These are phyloP conservation scores for Melanostigma gelatinosum DNA, from an alignment of 2,113 vertebrate species.

Conservation along the genomic window DNA sequence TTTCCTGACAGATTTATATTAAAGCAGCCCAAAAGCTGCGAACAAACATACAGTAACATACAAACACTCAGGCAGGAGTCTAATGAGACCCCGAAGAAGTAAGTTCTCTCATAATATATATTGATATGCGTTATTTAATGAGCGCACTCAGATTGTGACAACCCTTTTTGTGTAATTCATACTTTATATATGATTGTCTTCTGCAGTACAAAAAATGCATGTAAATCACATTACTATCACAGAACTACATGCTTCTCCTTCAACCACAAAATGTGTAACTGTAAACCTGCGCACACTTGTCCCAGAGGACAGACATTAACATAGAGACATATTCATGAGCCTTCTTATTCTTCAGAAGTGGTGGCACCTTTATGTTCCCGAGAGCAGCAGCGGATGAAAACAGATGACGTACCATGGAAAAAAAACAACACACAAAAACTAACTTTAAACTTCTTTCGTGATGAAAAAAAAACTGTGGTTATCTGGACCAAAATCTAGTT, in stretches of 20 bases:
- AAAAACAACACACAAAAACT: background rate
- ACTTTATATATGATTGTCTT: background rate
- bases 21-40: constrained; percentile 28
- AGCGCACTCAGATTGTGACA: background rate
- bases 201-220: constrained; percentile 15
- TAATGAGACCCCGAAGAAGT: constrained; percentile 2
- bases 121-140: no score
- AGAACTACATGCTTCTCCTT: background rate
- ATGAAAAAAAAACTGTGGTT: background rate
- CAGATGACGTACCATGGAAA: background rate
- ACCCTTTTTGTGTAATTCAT: background rate
- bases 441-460: background rate
- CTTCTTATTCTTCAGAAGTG: constrained; percentile 19
- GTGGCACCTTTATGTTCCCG: background rate
- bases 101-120: background rate
- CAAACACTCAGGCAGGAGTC: background rate
- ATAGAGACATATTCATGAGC: constrained; percentile 17
- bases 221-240: constrained; percentile 26
- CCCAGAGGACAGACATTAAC: constrained; percentile 15
- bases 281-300: background rate
- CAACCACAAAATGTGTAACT: constrained; percentile 8
- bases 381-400: background rate
- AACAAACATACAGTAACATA: background rate
- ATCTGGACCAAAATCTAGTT: background rate
- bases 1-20: constrained; percentile 32